phyloP scores from a whole-genome alignment of 2,113 vertebrate genomes.

The Coracopsis vasa region DNA sequence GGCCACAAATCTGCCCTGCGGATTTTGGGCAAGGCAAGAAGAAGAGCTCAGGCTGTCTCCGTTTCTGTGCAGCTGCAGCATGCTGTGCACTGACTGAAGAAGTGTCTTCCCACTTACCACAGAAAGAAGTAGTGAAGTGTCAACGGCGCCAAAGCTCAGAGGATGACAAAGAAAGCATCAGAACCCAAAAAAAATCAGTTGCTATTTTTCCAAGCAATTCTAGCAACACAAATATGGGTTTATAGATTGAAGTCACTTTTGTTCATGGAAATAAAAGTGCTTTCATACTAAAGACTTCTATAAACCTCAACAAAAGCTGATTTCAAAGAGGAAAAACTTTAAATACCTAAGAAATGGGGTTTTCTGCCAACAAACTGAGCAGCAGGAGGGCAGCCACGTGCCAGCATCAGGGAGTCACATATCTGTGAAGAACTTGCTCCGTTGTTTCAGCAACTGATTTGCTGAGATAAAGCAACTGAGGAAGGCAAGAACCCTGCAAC shows the following conservation, averaged over 20 bases:
- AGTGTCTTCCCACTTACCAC: neutral
- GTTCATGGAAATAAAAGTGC: neutral
- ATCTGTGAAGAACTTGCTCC: neutral
- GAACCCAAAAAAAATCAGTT: neutral
- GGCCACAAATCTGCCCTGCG: constrained; percentile 35
- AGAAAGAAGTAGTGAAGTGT: neutral
- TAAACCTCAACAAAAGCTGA: neutral
- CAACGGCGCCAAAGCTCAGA: neutral
- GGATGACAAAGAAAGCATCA: constrained; percentile 45
- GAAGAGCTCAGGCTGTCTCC: neutral
- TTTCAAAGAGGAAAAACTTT: neutral
- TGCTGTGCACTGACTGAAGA: constrained; percentile 5
- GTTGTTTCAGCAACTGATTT: neutral
- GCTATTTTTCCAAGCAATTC: constrained; percentile 28
- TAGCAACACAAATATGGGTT: constrained; percentile 12
- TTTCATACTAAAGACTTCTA: neutral
- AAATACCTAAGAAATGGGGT: neutral
- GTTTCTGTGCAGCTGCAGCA: constrained; percentile 10
- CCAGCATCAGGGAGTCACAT: neutral
- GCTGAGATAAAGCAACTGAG: neutral
- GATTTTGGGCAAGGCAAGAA: constrained; percentile 40
- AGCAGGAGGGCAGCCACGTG: neutral
- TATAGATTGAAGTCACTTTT: neutral
- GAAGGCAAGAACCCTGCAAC: neutral
- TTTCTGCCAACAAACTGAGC: neutral